Conservation (phyloP, 1,140 invertebrate species). For the Brachionus calyciflorus region DNA sequence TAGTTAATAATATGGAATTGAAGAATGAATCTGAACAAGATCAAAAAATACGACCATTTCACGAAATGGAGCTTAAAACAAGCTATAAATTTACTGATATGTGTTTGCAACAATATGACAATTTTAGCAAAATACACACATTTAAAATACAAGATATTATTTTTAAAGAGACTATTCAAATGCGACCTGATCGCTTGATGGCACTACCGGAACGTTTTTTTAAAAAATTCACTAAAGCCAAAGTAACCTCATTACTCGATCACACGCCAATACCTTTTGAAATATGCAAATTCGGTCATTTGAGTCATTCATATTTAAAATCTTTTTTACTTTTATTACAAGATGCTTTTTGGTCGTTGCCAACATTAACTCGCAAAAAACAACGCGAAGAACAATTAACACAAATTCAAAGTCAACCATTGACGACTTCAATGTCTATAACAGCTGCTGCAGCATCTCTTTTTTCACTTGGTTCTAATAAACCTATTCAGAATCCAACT, state of each 20-base stretch:
- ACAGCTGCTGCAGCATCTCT: constrained; percentile 72
- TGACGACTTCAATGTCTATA: constrained; percentile 65
- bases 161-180: constrained; percentile 94
- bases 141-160: constrained; percentile 96
- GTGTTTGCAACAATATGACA: constrained; percentile 93
- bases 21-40: neutral
- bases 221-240: constrained; percentile 48
- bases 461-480: constrained; percentile 37
- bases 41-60: constrained; percentile 9
- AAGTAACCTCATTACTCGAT: constrained; percentile 49
- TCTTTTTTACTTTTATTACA: constrained; percentile 72
- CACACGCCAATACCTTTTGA: constrained; percentile 71
- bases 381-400: constrained; percentile 53
- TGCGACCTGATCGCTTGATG: constrained; percentile 88
- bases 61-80: constrained; percentile 78
- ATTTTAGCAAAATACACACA: constrained; percentile 98
- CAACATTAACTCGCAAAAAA: constrained; percentile 61
- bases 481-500: constrained; percentile 64
- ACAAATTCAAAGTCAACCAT: constrained; percentile 13
- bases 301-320: constrained; percentile 82
- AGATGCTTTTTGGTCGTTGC: constrained; percentile 70
- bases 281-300: constrained; percentile 88
- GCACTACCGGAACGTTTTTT: constrained; percentile 47
- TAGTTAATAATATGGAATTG: neutral
- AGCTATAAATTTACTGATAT: constrained; percentile 75